Evolutionary conservation across 2,888 invertebrate species (phyloP).

Genomic region (Gari tellinella): DNA sequence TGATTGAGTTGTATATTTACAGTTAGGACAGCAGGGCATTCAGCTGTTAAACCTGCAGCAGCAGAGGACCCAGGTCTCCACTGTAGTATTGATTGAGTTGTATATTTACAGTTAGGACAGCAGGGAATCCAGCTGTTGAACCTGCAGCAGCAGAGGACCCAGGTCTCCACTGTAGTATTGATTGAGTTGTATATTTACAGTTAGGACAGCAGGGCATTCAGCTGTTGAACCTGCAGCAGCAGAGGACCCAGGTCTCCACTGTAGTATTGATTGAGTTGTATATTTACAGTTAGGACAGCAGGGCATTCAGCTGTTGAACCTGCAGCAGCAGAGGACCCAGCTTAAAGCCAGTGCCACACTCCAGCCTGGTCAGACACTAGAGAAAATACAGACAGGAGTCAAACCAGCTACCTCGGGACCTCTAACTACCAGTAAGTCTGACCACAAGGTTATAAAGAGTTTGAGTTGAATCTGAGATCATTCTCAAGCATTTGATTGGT

Average conservation of each 20-base stretch:
- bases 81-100: too few species aligned
- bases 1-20: not conserved
- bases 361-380: slow-evolving; percentile 60
- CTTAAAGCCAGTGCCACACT: slow-evolving; percentile 65
- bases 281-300: slow-evolving; percentile 66
- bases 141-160: slow-evolving; percentile 71
- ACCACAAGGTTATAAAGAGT: too few species aligned
- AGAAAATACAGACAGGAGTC: slow-evolving; percentile 58
- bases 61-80: slow-evolving; percentile 67
- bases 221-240: slow-evolving; percentile 74
- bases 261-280: too few species aligned
- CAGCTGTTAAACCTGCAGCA: slow-evolving; percentile 76
- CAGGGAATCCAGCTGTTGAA: slow-evolving; percentile 76
- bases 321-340: slow-evolving; percentile 71
- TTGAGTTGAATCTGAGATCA: too few species aligned
- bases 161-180: too few species aligned
- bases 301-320: slow-evolving; percentile 74
- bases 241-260: slow-evolving; percentile 64
- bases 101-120: slow-evolving; percentile 61
- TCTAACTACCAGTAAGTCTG: slow-evolving; percentile 71
- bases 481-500: too few species aligned
- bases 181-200: slow-evolving; percentile 15
- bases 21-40: slow-evolving; percentile 72
- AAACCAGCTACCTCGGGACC: slow-evolving; percentile 65
- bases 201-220: slow-evolving; percentile 75